Evolutionary conservation across 2,888 invertebrate genomes (phyloP).

Genomic region (Cerastis leucographa): DNA sequence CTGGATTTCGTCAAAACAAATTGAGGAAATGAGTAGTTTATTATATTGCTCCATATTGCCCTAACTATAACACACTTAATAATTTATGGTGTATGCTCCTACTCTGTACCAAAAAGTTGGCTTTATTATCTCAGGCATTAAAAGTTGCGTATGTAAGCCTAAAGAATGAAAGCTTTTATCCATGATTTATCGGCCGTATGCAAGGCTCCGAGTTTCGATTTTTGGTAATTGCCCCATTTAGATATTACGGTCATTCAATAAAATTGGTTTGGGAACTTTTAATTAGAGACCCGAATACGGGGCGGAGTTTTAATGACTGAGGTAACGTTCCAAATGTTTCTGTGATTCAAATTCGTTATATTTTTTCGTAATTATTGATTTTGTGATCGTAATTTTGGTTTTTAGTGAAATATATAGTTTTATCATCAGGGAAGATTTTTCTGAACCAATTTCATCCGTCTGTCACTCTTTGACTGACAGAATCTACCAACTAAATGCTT

Average conservation of each 20-base stretch:
- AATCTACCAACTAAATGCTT: neutral
- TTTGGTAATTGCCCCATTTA: constrained; percentile 65
- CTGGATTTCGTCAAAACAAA: neutral
- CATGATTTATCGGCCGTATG: constrained; percentile 56
- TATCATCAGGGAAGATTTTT: neutral
- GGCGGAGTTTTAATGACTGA: constrained; percentile 44
- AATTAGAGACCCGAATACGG: constrained; percentile 53
- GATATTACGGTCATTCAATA: constrained; percentile 59
- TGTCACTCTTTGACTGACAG: neutral
- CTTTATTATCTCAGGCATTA: neutral
- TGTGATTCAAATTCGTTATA: constrained; percentile 6
- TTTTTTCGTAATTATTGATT: constrained; percentile 2
- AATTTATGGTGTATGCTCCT: neutral
- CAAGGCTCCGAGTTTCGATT: constrained; percentile 52
- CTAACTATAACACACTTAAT: neutral
- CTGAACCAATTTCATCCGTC: neutral
- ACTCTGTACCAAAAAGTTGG: neutral
- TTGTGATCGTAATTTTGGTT: neutral
- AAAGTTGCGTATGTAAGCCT: neutral
- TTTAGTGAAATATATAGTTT: neutral
- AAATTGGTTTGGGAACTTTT: constrained; percentile 61
- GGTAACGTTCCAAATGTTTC: constrained; percentile 33
- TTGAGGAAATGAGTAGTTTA: neutral
- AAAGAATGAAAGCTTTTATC: constrained; percentile 28
- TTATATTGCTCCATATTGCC: neutral